Evolutionary conservation across 2,888 invertebrate genomes (phyloP), one percentile per base, ranked within the genome.

Genomic region (Mamestra brassicae): DNA sequence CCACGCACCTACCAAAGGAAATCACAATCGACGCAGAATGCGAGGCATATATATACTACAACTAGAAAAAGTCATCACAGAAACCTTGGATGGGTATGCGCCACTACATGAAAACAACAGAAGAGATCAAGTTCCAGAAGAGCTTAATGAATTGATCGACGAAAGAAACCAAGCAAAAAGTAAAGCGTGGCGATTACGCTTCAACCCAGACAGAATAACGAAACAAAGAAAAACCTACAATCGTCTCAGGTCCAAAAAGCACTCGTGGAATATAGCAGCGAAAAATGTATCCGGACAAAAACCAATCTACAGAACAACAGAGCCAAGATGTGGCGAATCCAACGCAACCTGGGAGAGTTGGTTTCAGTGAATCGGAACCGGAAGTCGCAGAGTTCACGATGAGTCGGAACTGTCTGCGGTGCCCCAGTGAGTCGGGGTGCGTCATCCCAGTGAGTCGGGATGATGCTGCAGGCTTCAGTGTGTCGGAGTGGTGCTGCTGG

Each of bases 71-170:
- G 50, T 36, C 17, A 17, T 50, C 50, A 64, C 17, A 64, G 36
- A 50, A 52, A 36, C 50, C 34, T 47, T 63, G 34, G 63, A 50
- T 47, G 15, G 45, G 45, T 62, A 62, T 62, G 62, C 62, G n/a
- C 61, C 61, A 45, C 60, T 60, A 38, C 60, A 60, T 60, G 38
- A 45, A 45, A n/a, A 45, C 11, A 42, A 61, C 10, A 61, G 61
- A 61, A 61, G 42, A 61, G 61, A 61, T n/a, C 61, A 61, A 61
- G 42, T 61, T 45, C 42, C 42, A n/a, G n/a, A 61, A 61, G 61
- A 61, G n/a, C 11, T 45, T 61, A 42, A 61, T 42, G 42, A 61
- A 61, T 61, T n/a, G 42, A 45, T 50, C 11, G 13, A 50, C 50
- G 13, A 50, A 50, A 11, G 15, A 26, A 66, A 66, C 42, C 4